These are phyloP conservation scores for Ichneumon xanthorius DNA, from an alignment of 2,888 invertebrate genomes.

Conservation along the genomic window DNA sequence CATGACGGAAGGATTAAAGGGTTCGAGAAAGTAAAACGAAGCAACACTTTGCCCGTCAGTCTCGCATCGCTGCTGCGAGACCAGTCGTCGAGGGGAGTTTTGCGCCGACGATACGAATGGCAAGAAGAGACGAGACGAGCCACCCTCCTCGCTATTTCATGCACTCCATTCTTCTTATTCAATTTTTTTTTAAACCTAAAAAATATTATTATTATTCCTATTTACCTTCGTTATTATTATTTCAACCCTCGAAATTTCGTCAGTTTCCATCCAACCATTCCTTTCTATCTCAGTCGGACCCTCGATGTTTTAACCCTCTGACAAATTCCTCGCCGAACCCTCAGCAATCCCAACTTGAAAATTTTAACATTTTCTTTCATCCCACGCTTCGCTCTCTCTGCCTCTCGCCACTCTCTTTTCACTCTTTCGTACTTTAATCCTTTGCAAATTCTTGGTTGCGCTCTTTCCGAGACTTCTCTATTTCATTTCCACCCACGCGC, in stretches of 20 bases:
- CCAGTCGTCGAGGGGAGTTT: slow-evolving; percentile 7
- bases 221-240: neutral
- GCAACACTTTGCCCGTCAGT: slow-evolving; percentile 38
- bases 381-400: neutral
- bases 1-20: slow-evolving; percentile 41
- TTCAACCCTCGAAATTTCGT: slow-evolving; percentile 1
- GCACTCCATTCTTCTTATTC: neutral
- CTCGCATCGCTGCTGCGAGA: slow-evolving; percentile 20
- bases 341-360: neutral
- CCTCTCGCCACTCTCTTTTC: slow-evolving; percentile 2
- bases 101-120: slow-evolving; percentile 22
- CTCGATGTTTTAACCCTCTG: neutral
- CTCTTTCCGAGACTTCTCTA: slow-evolving; percentile 30
- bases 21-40: slow-evolving; percentile 26
- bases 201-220: too few species aligned
- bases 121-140: slow-evolving; percentile 49
- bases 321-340: neutral
- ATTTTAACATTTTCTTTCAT: neutral
- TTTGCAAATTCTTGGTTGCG: slow-evolving; percentile 42
- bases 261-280: neutral
- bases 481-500: slow-evolving; percentile 28
- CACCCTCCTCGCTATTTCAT: slow-evolving; percentile 5
- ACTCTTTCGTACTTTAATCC: neutral
- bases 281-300: neutral
- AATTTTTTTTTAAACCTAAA: neutral